These are phyloP conservation scores for Erebia ligea DNA, from an alignment of 2,888 invertebrate genomes.

Conservation along the genomic window DNA sequence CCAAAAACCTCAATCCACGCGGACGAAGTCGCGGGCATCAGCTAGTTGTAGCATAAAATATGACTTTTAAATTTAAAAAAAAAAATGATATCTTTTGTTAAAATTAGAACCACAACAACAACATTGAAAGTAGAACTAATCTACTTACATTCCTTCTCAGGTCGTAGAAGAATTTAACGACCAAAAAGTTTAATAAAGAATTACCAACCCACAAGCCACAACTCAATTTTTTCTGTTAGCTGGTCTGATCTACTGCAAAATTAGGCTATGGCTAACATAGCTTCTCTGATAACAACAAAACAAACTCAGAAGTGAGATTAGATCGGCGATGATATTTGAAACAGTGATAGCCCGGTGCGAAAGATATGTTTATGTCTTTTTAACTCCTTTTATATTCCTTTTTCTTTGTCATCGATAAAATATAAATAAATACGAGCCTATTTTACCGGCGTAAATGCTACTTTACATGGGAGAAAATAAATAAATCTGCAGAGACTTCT, in stretches of 20 bases:
- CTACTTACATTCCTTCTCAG: too few species aligned
- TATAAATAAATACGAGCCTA: conserved; percentile 2
- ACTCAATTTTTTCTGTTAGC: conserved; percentile 7
- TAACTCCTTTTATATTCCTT: conserved; percentile 12
- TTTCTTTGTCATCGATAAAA: conserved; percentile 18
- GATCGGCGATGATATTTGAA: conserved; percentile 67
- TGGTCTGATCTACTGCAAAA: conserved; percentile 21
- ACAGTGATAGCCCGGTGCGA: conserved; percentile 48
- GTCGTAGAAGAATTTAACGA: too few species aligned
- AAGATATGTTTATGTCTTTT: conserved; percentile 34
- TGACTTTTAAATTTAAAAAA: too few species aligned
- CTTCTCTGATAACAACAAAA: conserved; percentile 51
- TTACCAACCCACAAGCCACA: too few species aligned
- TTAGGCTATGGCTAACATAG: conserved; percentile 36
- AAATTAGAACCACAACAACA: too few species aligned
- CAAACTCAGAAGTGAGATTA: conserved; percentile 74
- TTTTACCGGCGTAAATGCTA: background rate
- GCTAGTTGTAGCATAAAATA: too few species aligned
- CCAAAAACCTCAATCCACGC: too few species aligned
- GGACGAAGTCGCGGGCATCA: too few species aligned
- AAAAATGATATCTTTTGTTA: too few species aligned
- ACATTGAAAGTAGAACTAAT: too few species aligned
- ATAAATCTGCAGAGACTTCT: background rate
- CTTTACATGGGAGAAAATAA: background rate
- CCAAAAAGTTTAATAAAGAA: too few species aligned